These are phyloP conservation scores for Drosophila sordidula DNA, from an alignment of 2,888 invertebrate species.

Conservation along the genomic window DNA sequence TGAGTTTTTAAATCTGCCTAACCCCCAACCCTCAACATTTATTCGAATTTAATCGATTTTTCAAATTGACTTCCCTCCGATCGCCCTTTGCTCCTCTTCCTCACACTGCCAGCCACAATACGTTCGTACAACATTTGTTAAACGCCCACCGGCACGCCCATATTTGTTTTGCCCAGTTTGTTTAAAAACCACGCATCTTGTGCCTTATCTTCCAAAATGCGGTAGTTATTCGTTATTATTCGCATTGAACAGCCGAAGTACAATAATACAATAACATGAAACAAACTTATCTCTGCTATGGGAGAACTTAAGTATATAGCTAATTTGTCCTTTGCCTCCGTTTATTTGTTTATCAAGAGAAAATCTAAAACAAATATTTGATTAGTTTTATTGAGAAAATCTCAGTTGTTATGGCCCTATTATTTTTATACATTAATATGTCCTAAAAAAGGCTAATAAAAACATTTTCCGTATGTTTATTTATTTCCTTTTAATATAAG, in stretches of 20 bases:
- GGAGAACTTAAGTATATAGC: neutral
- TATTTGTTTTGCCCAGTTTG: conserved; percentile 70
- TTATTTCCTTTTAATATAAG: too few relatives aligned
- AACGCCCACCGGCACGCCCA: conserved; percentile 81
- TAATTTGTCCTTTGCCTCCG: too few relatives aligned
- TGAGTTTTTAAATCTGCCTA: conserved; percentile 83
- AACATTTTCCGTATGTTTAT: too few relatives aligned
- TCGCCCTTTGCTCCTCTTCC: conserved; percentile 19
- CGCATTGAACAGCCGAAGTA: neutral
- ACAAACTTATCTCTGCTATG: neutral
- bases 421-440: too few relatives aligned
- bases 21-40: conserved; percentile 80
- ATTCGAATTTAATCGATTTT: conserved; percentile 84
- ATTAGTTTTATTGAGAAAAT: too few relatives aligned
- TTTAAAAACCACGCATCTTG: conserved; percentile 33
- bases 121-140: conserved; percentile 65
- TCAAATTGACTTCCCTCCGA: conserved; percentile 66
- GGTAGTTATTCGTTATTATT: conserved; percentile 7
- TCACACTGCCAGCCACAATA: conserved; percentile 35
- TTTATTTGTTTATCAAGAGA: too few relatives aligned
- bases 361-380: too few relatives aligned
- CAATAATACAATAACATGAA: conserved; percentile 4
- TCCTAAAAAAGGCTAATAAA: too few relatives aligned
- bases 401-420: too few relatives aligned
- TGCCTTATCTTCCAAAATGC: conserved; percentile 1